phyloP scores from a whole-genome alignment of 64 coral and sea anemone genomes.

The Montipora capricornis region DNA sequence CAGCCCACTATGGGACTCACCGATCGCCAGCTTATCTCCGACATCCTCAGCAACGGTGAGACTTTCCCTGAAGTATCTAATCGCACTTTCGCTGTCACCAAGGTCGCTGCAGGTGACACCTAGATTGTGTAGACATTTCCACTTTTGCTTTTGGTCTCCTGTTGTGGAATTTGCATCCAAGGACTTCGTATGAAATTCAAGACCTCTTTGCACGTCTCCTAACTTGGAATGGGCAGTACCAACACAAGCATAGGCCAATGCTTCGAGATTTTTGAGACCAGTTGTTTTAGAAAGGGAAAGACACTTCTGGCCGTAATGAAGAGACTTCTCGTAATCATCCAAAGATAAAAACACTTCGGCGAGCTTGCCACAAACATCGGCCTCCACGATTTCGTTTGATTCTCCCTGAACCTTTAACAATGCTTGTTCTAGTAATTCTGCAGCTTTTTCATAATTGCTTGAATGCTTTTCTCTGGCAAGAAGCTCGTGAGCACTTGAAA shows the following conservation, averaged over 20 bases:
- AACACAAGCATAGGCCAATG: constrained; percentile 26
- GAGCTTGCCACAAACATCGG: constrained; percentile 15
- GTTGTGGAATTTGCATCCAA: constrained; percentile 34
- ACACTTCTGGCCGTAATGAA: constrained; percentile 17
- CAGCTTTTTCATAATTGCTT: background rate
- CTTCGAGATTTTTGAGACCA: constrained; percentile 34
- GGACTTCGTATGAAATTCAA: constrained; percentile 22
- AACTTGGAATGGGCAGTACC: constrained; percentile 35
- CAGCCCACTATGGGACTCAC: background rate
- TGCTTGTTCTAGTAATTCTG: constrained; percentile 20
- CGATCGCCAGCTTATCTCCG: background rate
- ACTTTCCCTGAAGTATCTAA: background rate
- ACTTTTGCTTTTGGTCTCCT: constrained; percentile 34
- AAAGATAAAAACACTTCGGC: background rate
- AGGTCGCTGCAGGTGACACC: background rate
- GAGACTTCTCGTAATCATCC: constrained; percentile 6
- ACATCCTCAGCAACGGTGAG: background rate
- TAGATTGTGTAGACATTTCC: constrained; percentile 16
- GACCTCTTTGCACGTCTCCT: constrained; percentile 32
- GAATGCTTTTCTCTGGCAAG: background rate
- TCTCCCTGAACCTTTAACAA: background rate
- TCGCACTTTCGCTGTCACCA: background rate
- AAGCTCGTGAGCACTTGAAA: background rate
- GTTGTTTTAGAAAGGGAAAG: constrained; percentile 24
- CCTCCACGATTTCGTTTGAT: constrained; percentile 22